Evolutionary conservation across 2,888 invertebrate species (phyloP).

Genomic region (Thysanoteuthis rhombus): DNA sequence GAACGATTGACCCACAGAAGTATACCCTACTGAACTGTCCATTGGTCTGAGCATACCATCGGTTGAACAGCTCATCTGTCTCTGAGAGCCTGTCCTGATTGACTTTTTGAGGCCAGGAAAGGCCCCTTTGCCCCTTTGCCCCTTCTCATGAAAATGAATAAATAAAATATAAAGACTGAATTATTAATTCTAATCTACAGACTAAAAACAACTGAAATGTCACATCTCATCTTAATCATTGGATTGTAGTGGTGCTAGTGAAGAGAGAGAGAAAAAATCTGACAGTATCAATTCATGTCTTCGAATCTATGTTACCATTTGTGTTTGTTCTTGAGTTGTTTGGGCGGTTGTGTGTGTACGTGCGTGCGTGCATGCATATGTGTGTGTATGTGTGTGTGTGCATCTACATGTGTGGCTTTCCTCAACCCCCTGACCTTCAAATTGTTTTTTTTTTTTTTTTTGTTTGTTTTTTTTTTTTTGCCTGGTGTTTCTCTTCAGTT

Average conservation of each 20-base stretch:
- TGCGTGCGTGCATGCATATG: too few species aligned
- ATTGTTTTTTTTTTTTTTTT: neutral
- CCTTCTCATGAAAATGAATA: neutral
- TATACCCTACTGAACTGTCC: neutral
- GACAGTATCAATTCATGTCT: neutral
- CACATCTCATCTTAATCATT: neutral
- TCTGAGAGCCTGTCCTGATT: neutral
- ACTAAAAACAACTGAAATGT: neutral
- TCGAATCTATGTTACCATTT: neutral
- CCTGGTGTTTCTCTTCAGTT: neutral
- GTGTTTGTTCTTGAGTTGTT: neutral
- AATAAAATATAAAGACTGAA: neutral
- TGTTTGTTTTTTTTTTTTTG: too few species aligned
- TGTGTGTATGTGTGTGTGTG: neutral
- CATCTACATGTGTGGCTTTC: neutral
- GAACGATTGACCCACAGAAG: neutral
- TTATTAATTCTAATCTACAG: neutral
- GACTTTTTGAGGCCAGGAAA: constrained; percentile 20
- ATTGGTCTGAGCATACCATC: neutral
- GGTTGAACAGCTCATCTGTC: neutral
- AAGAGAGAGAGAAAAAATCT: neutral
- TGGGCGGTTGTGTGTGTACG: neutral
- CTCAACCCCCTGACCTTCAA: neutral
- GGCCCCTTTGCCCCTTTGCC: neutral
- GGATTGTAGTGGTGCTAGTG: neutral